Conservation (phyloP, 2,797 vertebrate genomes). For the Pseudochirops cupreus region DNA sequence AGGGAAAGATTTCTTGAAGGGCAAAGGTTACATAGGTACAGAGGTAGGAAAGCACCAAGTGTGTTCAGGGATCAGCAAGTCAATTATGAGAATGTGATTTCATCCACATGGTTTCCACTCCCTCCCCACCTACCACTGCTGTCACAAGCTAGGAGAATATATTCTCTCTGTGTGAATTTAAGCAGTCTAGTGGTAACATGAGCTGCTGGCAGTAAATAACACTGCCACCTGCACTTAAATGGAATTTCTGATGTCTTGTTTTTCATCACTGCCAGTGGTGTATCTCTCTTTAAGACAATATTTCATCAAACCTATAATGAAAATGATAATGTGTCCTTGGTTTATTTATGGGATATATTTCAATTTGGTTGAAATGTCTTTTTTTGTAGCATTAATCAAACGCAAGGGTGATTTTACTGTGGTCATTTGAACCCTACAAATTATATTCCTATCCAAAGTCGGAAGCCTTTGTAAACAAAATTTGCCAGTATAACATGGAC, state of each 20-base stretch:
- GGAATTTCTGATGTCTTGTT: slow-evolving; percentile 79
- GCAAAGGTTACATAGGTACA: not conserved
- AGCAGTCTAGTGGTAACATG: slow-evolving; percentile 64
- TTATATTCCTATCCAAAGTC: slow-evolving; percentile 43
- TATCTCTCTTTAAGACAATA: slow-evolving; percentile 74
- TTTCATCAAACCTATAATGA: slow-evolving; percentile 81
- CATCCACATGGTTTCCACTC: slow-evolving; percentile 60
- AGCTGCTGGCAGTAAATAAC: slow-evolving; percentile 77
- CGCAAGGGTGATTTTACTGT: slow-evolving; percentile 42
- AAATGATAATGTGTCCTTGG: slow-evolving; percentile 78
- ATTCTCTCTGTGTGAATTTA: slow-evolving; percentile 74
- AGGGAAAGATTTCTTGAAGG: not conserved
- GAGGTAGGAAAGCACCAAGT: slow-evolving; percentile 21
- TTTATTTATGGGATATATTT: slow-evolving; percentile 77
- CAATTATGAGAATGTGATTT: slow-evolving; percentile 52
- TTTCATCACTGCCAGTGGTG: slow-evolving; percentile 68
- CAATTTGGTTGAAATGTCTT: slow-evolving; percentile 58
- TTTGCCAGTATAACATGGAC: not conserved
- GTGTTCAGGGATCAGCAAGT: slow-evolving; percentile 30
- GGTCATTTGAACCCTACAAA: slow-evolving; percentile 53
- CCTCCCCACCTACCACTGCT: not conserved
- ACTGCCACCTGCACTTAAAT: slow-evolving; percentile 69
- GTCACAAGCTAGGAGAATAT: slow-evolving; percentile 66
- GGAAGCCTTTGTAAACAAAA: slow-evolving; percentile 38
- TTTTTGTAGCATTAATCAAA: slow-evolving; percentile 78